These are phyloP conservation scores for Nomada goodeniana DNA, from an alignment of 2,888 invertebrate species.

Conservation along the genomic window DNA sequence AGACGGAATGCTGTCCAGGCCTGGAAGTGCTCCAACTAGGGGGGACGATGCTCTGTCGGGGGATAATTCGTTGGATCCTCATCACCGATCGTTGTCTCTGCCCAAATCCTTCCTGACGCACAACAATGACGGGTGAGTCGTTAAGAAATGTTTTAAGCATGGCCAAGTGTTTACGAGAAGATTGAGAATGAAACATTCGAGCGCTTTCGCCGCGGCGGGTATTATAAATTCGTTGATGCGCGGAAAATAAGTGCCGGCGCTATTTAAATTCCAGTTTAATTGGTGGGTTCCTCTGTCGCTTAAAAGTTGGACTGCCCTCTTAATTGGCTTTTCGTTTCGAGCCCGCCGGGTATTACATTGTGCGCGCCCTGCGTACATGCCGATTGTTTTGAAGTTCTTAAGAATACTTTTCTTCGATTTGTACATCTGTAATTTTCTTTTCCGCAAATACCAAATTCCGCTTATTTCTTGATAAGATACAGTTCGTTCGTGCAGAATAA, in stretches of 20 bases:
- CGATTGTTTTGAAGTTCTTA: conserved; percentile 7
- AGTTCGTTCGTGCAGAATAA: neutral
- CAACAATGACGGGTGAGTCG: conserved; percentile 78
- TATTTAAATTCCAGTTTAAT: conserved; percentile 42
- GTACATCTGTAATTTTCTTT: neutral
- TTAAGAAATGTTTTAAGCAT: neutral
- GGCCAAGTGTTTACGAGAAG: neutral
- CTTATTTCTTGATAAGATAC: conserved; percentile 8
- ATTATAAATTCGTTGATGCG: neutral
- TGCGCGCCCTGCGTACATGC: conserved; percentile 16
- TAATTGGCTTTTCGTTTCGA: conserved; percentile 53
- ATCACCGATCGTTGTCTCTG: conserved; percentile 84
- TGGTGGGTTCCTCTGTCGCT: conserved; percentile 31
- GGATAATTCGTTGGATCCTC: conserved; percentile 79
- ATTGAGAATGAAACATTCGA: no score
- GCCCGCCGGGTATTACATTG: conserved; percentile 21
- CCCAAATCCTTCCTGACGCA: conserved; percentile 85
- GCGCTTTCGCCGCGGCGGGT: neutral
- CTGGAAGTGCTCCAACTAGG: conserved; percentile 86
- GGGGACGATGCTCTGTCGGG: conserved; percentile 74
- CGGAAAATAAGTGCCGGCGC: neutral
- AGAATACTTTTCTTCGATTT: neutral
- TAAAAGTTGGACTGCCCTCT: conserved; percentile 31
- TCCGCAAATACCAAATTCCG: neutral
- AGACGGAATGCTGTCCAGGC: conserved; percentile 84